Percentiles rank a stretch among this genome's conserved stretches.
Evolutionary conservation across 2,113 vertebrate species (phyloP).

Genomic region (Chlorodrepanis virens): DNA sequence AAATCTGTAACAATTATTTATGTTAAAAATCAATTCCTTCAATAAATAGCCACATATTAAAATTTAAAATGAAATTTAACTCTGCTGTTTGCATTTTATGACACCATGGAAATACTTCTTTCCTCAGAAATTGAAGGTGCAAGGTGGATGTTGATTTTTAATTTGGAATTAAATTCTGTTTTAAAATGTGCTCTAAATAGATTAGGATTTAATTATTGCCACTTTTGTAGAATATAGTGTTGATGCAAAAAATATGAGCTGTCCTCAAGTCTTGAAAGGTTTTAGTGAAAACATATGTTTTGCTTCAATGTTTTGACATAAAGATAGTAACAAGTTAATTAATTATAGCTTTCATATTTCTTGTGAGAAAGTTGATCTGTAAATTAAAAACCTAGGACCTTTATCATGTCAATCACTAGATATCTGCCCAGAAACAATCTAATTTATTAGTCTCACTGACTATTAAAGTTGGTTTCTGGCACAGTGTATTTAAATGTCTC

Average conservation of each 20-base stretch:
- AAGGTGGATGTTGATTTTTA: background rate
- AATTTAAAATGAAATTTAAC: background rate
- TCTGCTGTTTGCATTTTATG: background rate
- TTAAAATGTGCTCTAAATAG: background rate
- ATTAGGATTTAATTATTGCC: background rate
- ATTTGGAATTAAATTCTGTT: background rate
- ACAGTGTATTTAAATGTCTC: background rate
- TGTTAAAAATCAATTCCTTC: background rate
- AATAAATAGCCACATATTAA: background rate
- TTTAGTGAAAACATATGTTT: slow-evolving; percentile 32
- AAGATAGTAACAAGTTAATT: slow-evolving; percentile 38
- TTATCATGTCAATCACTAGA: slow-evolving; percentile 37
- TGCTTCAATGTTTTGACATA: slow-evolving; percentile 45
- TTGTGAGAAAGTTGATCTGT: slow-evolving; percentile 23
- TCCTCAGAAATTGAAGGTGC: background rate
- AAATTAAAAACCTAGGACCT: slow-evolving; percentile 43
- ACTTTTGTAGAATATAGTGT: background rate
- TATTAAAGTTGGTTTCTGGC: background rate
- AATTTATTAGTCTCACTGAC: background rate
- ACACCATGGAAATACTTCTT: background rate
- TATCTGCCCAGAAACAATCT: background rate
- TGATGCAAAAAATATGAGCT: background rate
- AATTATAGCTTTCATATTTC: slow-evolving; percentile 41
- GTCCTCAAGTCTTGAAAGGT: background rate
- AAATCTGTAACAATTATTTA: background rate